A percentile compares a stretch with the other conserved stretches of the same genome.
phyloP scores from a whole-genome alignment of 2,888 invertebrate species.

The Anticlea derivata region DNA sequence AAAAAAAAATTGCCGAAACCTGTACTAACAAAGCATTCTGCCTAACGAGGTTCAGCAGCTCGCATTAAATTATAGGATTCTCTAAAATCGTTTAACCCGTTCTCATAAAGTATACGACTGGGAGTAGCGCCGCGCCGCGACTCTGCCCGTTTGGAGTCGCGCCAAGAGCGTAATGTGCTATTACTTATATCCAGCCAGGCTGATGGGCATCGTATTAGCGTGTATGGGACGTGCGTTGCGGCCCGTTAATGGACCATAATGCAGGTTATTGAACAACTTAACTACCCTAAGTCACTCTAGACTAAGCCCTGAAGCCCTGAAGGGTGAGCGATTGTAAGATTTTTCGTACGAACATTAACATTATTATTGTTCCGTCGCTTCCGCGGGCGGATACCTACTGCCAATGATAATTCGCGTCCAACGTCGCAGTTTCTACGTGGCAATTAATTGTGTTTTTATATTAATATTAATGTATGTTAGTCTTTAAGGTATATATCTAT shows the following conservation, averaged over 20 bases:
- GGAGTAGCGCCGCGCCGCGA: constrained; percentile 5
- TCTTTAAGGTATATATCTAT: too few species aligned
- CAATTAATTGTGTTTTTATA: too few species aligned
- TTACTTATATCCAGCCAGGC: background rate
- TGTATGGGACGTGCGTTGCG: background rate
- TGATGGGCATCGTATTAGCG: background rate
- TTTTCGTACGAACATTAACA: too few species aligned
- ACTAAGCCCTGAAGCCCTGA: too few species aligned
- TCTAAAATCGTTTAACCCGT: constrained; percentile 14
- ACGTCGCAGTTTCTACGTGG: too few species aligned
- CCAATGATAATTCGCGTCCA: too few species aligned
- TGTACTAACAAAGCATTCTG: background rate
- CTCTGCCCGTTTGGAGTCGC: constrained; percentile 10
- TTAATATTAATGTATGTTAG: too few species aligned
- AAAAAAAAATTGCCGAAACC: background rate
- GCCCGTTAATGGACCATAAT: background rate
- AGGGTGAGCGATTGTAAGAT: too few species aligned
- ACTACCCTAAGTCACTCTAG: too few species aligned
- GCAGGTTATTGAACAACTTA: too few species aligned
- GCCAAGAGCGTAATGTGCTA: constrained; percentile 9
- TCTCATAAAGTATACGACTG: constrained; percentile 5
- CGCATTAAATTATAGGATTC: constrained; percentile 10
- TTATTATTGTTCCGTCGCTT: too few species aligned
- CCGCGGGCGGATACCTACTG: too few species aligned
- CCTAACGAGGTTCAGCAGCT: background rate